phyloP scores from a whole-genome alignment of 2,113 vertebrate species.

The Leucoraja erinaceus region DNA sequence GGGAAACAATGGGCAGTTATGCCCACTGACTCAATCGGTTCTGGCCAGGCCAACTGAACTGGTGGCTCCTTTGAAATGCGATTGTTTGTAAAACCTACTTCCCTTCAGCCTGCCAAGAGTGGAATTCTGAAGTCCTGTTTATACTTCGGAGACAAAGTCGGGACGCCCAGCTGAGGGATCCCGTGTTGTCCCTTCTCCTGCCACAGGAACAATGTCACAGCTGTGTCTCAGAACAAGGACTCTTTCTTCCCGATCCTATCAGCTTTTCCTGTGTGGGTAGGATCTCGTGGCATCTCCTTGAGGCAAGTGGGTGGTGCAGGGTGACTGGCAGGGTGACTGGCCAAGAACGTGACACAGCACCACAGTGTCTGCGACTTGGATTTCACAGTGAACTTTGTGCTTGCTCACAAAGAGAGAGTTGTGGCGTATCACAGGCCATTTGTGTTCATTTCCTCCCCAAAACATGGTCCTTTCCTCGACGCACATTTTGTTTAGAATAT shows the following conservation, averaged over 20 bases:
- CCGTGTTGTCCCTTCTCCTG: not conserved
- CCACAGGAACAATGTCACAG: slow-evolving; percentile 29
- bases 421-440: not conserved
- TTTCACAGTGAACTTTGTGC: slow-evolving; percentile 1
- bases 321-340: not conserved
- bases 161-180: not conserved
- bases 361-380: not conserved
- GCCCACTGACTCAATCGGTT: not conserved
- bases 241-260: not conserved
- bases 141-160: slow-evolving; percentile 17
- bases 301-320: slow-evolving; percentile 26
- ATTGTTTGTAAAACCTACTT: slow-evolving; percentile 30
- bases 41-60: not conserved
- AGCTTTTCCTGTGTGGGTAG: slow-evolving; percentile 2
- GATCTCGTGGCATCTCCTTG: slow-evolving; percentile 3
- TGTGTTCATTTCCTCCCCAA: not conserved
- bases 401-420: not conserved
- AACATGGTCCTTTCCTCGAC: not conserved
- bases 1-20: slow-evolving; percentile 11
- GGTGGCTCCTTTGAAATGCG: slow-evolving; percentile 1
- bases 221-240: not conserved
- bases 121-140: slow-evolving; percentile 31
- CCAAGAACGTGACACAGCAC: slow-evolving; percentile 26
- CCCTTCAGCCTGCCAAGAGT: slow-evolving; percentile 20
- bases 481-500: not conserved